Base-by-base conservation (phyloP, 37 sponge, comb jelly and placozoan species). In the Aphrocallistes beatrix region DNA sequence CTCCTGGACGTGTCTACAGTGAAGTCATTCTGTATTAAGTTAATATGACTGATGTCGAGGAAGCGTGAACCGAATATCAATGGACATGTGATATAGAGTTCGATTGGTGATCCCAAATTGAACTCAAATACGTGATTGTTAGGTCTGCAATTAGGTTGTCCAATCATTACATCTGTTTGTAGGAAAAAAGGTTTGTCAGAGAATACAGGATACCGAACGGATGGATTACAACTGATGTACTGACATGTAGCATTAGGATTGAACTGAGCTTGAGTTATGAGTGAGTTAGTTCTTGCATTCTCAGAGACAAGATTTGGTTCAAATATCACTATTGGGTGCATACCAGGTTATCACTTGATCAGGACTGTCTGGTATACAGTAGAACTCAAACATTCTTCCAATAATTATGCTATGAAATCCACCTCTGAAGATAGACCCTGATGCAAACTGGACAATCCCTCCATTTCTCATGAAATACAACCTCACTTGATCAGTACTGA, bases 401-500 rank as follows among this genome's bases (percentile, higher is more conserved):
- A 60, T 25, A 25, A 60, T 60, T 25, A 8, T 6, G 8, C 28
- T 25, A 6, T 28, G 32, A 6, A 60, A 25, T 13, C 75, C 75
- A 32, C 75, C 75, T 60, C 75, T 60, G 75, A 60, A 60, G 34
- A 60, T 60, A 19, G 75, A 60, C 6, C 75, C 75, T 60, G 75
- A 8, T 32, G 28, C 21, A 13, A 60, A 32, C n/a, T 19, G 75
- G 10, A 60, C 34, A 32, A 60, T 13, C 3, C 3, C 21, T 32
- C 3, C 34, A 32, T 30, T 30, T 60, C n/a, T 60, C 8, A 60
- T 3, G 75, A 60, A 60, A 30, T 60, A 60, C 75, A 60, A 13
- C n/a, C 75, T 60, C 28, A 60, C 3, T 32, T 25, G 25, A 25
- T 21, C 25, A 25, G 75, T 60, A 6, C 3, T 60, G n/a, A 60